Evolutionary conservation across 92 coral and sea anemone genomes (phyloP), one percentile per base, ranked within the genome.

Genomic region (Phenganax subtilis): DNA sequence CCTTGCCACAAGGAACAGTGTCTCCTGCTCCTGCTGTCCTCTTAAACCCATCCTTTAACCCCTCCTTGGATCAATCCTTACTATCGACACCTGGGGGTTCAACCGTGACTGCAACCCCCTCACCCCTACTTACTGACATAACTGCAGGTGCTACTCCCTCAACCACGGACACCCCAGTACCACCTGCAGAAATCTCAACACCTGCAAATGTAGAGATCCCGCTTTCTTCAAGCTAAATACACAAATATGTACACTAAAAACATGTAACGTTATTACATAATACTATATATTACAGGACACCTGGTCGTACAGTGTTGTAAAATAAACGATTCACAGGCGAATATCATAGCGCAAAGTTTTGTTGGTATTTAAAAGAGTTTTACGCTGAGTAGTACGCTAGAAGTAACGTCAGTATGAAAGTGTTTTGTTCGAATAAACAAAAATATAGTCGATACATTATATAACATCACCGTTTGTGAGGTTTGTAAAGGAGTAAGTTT

Each of bases 111-210:
- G 96, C 99, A 10, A 96, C 88, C 4, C 91, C 99, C 57, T 12
- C 96, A 9, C 99, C 97, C 0, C 86, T 96, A 54, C 76, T 88
- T 55, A 89, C 88, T 0, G 99, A 96, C 75, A 96, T 96, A 68
- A 96, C 99, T 0, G 97, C 92, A 7, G 99, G 99, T 0, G 99
- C 99, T 25, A 90, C 89, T 9, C 99, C 94, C 6, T 87, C 98
- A 15, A 89, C 96, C 0, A 28, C 55, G 29, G 60, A 57, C 52
- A 25, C 72, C 70, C 9, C 60, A 17, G 58, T 63, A 63, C 73
- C 83, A 63, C 55, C 60, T 54, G 59, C 58, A 10, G 61, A 60
- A 51, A 65, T 65, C 44, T 9, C 83, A 5, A 9, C 83, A 12
- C 83, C 61, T 0, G 59, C 73, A 9, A 79, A 79, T 20, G 74